Percentiles rank a stretch among this genome's conserved stretches.
Conservation (phyloP, 2,113 vertebrate species). For the Nerophis lumbriciformis region DNA sequence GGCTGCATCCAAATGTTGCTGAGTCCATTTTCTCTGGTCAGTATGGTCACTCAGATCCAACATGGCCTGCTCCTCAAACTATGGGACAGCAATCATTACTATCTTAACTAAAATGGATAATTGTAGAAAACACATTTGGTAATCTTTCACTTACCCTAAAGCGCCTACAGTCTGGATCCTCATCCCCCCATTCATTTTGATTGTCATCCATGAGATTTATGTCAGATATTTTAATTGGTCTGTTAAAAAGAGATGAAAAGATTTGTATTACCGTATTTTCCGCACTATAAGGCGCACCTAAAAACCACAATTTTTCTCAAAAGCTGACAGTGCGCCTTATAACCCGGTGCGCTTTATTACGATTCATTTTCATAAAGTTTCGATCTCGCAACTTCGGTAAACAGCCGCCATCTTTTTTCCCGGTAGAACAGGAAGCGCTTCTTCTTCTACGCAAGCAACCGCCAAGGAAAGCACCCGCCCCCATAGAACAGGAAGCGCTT, state of each 20-base stretch:
- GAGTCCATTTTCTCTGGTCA: constrained; percentile 78
- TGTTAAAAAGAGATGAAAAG: constrained; percentile 45
- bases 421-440: too few relatives aligned
- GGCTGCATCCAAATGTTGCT: constrained; percentile 81
- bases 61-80: constrained; percentile 78
- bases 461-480: too few relatives aligned
- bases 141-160: constrained; percentile 77
- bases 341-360: too few relatives aligned
- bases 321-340: too few relatives aligned
- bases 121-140: neutral
- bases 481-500: too few relatives aligned
- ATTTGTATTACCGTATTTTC: too few relatives aligned
- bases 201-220: constrained; percentile 92
- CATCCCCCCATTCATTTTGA: constrained; percentile 93
- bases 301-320: too few relatives aligned
- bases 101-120: neutral
- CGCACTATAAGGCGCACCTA: too few relatives aligned
- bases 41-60: constrained; percentile 79
- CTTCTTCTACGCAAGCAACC: too few relatives aligned
- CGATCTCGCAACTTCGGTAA: too few relatives aligned
- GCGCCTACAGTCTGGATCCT: constrained; percentile 83
- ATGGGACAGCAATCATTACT: constrained; percentile 14
- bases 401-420: too few relatives aligned
- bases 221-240: constrained; percentile 87
- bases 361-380: too few relatives aligned